Percentiles rank a stretch among this genome's conserved stretches.
phyloP scores from a whole-genome alignment of 2,888 invertebrate genomes.

The Napeogenes inachia region DNA sequence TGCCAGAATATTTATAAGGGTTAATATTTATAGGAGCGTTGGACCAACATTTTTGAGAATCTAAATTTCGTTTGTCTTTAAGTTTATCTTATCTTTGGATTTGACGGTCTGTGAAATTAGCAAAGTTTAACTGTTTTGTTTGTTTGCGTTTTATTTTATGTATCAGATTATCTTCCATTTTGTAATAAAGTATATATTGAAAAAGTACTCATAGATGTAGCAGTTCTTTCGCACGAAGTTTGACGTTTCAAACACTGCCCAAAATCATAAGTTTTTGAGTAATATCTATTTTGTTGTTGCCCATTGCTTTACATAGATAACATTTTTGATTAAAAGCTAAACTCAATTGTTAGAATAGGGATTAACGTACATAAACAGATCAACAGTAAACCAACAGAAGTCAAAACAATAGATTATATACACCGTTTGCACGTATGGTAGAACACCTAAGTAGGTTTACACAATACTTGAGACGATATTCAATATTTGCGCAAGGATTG shows the following conservation, averaged over 20 bases:
- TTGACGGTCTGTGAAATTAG: slow-evolving; percentile 34
- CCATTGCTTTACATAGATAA: neutral
- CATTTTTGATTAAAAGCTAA: neutral
- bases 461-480: slow-evolving; percentile 50
- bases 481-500: slow-evolving; percentile 52
- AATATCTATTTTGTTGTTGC: neutral
- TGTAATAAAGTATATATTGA: no score
- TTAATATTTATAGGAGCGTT: slow-evolving; percentile 45
- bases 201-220: no score
- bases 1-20: slow-evolving; percentile 64
- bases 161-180: no score
- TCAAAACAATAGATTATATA: slow-evolving; percentile 19
- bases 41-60: slow-evolving; percentile 11
- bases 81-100: slow-evolving; percentile 47
- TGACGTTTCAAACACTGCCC: no score
- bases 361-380: slow-evolving; percentile 9
- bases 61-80: slow-evolving; percentile 42
- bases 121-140: slow-evolving; percentile 27
- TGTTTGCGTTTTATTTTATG: slow-evolving; percentile 7
- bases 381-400: slow-evolving; percentile 17
- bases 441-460: slow-evolving; percentile 43
- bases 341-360: neutral
- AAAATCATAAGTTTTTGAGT: no score
- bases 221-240: no score
- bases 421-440: slow-evolving; percentile 5